These are phyloP conservation scores for Larimichthys polyactis DNA, from an alignment of 2,113 vertebrate genomes.

Conservation along the genomic window DNA sequence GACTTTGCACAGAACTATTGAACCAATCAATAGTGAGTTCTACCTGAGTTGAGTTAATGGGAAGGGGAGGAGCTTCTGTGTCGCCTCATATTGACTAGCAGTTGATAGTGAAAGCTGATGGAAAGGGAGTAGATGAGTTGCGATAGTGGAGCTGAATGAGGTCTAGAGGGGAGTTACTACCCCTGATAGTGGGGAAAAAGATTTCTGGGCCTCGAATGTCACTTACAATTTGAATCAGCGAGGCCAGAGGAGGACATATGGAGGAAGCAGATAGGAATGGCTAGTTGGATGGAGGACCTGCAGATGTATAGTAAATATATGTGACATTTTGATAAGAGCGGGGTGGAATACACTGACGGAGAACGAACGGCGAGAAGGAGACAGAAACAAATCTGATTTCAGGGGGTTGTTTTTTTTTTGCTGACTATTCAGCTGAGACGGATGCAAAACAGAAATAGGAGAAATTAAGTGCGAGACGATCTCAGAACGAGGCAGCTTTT, in stretches of 20 bases:
- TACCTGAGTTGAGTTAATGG: not conserved
- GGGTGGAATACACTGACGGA: not conserved
- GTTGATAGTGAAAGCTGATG: not conserved
- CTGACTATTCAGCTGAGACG: not conserved
- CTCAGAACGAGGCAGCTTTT: slow-evolving; percentile 2
- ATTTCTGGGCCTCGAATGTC: not conserved
- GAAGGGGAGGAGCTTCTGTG: not conserved
- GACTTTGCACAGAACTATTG: not conserved
- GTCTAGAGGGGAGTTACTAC: not conserved
- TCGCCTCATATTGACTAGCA: not conserved
- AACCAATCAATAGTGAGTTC: not conserved
- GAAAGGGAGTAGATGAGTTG: slow-evolving; percentile 8
- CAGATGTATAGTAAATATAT: not conserved
- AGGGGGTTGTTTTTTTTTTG: not conserved
- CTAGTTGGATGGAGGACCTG: not conserved
- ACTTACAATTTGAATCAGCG: not conserved
- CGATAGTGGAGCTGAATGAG: not conserved
- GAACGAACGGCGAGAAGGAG: not conserved
- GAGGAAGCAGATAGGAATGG: not conserved
- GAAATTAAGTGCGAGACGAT: slow-evolving; percentile 7
- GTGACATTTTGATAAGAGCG: slow-evolving; percentile 5
- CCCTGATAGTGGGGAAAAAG: not conserved
- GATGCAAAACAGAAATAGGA: not conserved
- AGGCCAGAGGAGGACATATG: not conserved
- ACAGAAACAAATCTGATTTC: not conserved